Evolutionary conservation across 2,888 invertebrate species (phyloP).

Genomic region (Drosophila emarginata): DNA sequence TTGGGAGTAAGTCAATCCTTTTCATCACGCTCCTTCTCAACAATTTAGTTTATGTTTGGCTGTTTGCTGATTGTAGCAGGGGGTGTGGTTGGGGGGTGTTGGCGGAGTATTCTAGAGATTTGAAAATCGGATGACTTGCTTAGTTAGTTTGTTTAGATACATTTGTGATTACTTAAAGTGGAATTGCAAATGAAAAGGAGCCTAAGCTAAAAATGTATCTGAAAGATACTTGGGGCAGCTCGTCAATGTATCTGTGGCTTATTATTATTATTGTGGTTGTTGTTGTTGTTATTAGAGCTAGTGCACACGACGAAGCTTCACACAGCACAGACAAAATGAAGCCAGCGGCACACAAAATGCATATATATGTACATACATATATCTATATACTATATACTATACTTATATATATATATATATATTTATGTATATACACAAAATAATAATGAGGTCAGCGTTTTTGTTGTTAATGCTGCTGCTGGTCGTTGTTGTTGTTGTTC

Average conservation of each 20-base stretch:
- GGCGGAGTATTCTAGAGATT: too few species aligned
- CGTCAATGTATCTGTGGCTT: conserved; percentile 39
- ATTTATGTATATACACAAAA: conserved; percentile 49
- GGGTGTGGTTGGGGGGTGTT: too few species aligned
- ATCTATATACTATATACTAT: conserved; percentile 17
- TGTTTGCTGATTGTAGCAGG: too few species aligned
- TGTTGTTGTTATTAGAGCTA: conserved; percentile 66
- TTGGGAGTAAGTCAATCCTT: too few species aligned
- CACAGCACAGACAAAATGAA: conserved; percentile 35
- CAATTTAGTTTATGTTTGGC: not conserved
- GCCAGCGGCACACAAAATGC: conserved; percentile 44
- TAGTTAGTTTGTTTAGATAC: not conserved
- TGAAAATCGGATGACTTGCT: not conserved
- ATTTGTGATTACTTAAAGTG: conserved; percentile 3
- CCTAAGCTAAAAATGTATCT: conserved; percentile 6
- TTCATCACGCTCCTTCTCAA: too few species aligned
- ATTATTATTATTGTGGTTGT: conserved; percentile 34
- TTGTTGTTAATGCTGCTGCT: conserved; percentile 24
- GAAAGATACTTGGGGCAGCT: conserved; percentile 17
- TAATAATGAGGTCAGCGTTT: conserved; percentile 74
- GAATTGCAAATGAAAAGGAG: conserved; percentile 9
- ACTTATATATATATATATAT: conserved; percentile 41
- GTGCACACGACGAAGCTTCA: conserved; percentile 49
- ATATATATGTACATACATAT: conserved; percentile 26
- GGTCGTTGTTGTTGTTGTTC: conserved; percentile 1